phyloP scores from a whole-genome alignment of 2,888 invertebrate genomes.

The Strigamia maritima region DNA sequence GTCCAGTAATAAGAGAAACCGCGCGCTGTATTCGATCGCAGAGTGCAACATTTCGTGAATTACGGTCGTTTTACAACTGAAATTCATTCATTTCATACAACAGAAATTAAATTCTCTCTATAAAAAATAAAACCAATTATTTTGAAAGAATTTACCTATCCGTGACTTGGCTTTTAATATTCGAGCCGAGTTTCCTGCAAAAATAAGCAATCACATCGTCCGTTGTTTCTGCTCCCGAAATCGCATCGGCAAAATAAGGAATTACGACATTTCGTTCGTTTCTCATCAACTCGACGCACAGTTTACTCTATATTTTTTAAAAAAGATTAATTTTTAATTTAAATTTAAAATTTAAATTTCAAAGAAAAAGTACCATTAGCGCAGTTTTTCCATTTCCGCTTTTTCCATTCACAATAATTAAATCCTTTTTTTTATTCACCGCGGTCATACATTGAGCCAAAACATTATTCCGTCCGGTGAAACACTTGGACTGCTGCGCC shows the following conservation, averaged over 20 bases:
- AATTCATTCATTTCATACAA: too few species aligned
- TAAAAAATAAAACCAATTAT: too few species aligned
- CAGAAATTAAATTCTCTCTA: too few species aligned
- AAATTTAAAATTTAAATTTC: neutral
- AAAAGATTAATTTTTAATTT: neutral
- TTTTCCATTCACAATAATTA: slow-evolving; percentile 50
- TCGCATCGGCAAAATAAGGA: slow-evolving; percentile 19
- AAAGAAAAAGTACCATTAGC: slow-evolving; percentile 47
- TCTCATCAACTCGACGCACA: neutral
- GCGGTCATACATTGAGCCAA: neutral
- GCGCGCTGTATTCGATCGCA: neutral
- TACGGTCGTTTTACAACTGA: neutral
- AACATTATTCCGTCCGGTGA: neutral
- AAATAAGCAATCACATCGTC: neutral
- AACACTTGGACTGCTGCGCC: neutral
- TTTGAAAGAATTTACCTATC: too few species aligned
- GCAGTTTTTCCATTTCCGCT: slow-evolving; percentile 53
- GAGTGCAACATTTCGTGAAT: neutral
- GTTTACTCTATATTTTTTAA: neutral
- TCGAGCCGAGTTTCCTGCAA: neutral
- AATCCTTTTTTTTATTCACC: slow-evolving; percentile 45
- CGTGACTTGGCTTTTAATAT: neutral
- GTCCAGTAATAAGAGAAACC: neutral
- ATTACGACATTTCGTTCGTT: neutral
- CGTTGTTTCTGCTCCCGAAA: neutral